phyloP scores from a whole-genome alignment of 2,797 vertebrate species.

The Coccyzus lansbergi region DNA sequence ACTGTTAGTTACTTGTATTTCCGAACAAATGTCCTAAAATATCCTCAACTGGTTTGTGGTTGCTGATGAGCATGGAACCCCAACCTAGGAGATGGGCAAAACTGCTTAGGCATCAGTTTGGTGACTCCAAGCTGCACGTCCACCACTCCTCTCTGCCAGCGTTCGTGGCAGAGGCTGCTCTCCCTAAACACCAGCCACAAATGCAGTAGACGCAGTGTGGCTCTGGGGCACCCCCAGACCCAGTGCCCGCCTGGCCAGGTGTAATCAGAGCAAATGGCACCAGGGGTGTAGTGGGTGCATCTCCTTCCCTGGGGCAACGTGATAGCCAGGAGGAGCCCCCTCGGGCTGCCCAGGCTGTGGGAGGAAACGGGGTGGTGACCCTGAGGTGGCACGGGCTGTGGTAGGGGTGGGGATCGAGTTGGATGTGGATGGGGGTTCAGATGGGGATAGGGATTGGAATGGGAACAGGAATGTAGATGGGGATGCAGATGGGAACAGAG shows the following conservation, averaged over 20 bases:
- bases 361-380: neutral
- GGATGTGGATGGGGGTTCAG: neutral
- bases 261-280: neutral
- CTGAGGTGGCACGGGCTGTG: neutral
- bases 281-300: neutral
- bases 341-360: neutral
- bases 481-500: neutral
- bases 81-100: neutral
- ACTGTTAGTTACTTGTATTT: constrained; percentile 32
- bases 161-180: fast-evolving
- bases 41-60: constrained; percentile 39
- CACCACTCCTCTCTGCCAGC: constrained; percentile 9
- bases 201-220: neutral
- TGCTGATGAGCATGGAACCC: constrained; percentile 57
- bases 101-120: constrained; percentile 65
- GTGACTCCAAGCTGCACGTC: constrained; percentile 31
- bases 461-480: neutral
- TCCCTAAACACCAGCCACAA: fast-evolving
- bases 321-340: neutral
- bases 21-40: constrained; percentile 58
- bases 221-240: neutral
- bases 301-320: neutral
- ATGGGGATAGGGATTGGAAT: neutral
- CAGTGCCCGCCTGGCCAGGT: fast-evolving
- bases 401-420: neutral